phyloP scores from a whole-genome alignment of 2,113 vertebrate genomes.

The Odobenus rosmarus region DNA sequence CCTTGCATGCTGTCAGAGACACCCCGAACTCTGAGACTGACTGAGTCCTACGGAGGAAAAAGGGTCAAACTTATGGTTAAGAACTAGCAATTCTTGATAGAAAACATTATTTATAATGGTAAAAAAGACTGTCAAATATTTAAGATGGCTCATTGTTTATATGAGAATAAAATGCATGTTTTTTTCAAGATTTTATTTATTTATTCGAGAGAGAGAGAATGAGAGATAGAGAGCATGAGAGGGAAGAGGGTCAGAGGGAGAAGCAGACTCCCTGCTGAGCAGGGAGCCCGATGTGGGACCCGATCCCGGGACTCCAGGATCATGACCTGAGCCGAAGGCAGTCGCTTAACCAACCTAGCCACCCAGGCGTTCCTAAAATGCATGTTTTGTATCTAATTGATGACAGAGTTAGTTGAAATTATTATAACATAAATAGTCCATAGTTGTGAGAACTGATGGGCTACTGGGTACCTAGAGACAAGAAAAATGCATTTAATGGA shows the following conservation, averaged over 20 bases:
- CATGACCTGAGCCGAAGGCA: too few species aligned
- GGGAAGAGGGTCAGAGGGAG: too few species aligned
- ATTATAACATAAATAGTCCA: background rate
- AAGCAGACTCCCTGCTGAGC: too few species aligned
- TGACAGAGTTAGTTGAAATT: background rate
- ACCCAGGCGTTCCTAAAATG: background rate
- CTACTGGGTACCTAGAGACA: background rate
- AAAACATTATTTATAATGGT: background rate
- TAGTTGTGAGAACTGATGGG: background rate
- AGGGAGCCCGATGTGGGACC: too few species aligned
- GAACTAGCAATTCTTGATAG: background rate
- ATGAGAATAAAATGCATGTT: background rate
- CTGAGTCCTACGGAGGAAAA: background rate
- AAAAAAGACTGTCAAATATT: background rate
- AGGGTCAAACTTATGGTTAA: background rate
- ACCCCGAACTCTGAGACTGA: background rate
- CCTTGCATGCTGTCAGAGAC: background rate
- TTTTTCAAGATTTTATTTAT: background rate
- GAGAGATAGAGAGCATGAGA: too few species aligned
- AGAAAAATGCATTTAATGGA: background rate
- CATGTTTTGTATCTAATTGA: background rate
- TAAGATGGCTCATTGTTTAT: background rate
- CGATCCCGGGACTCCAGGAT: too few species aligned
- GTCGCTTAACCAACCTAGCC: too few species aligned
- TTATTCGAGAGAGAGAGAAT: too few species aligned